Base-by-base conservation (phyloP, 2,113 vertebrate genomes). In the Bubo blakistoni region DNA sequence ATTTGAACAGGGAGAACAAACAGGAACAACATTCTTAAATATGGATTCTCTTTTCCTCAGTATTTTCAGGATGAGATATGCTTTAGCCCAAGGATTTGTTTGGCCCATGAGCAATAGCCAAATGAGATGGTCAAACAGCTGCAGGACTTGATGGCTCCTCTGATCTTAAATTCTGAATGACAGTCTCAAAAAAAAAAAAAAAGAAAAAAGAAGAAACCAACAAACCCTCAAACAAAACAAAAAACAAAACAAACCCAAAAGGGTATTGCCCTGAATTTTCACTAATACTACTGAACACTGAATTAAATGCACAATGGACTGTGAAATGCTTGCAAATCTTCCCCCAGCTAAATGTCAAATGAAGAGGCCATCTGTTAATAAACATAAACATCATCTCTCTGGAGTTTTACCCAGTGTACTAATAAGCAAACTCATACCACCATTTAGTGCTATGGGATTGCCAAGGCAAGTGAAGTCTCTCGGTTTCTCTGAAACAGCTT, bases 221-320 rank as follows among this genome's bases (percentile, higher is more conserved):
- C 22, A 62, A 20, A 1, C 1, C 12, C 16, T 51, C 29, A 86
- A 73, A 55, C 32, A 40, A 62, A 66, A 52, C 40, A 49, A 36
- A 66, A 59, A 5, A 16, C 34, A 30, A n/a, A 24, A 36, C 13
- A 30, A 58, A 14, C 0, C 25, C 27, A 8, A 38, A 86, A 91
- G 24, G 7, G 22, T 58, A 69, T 24, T 92, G 44, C 38, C n/a
- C 24, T 76, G 47, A 21, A 82, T 87, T 96, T 96, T 91, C 44
- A 57, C 36, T 42, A 54, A 10, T 46, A 54, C 42, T 82, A 85
- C 54, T 8, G 2, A 95, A 87, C 55, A 90, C 18, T 3, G 24
- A 66, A 91, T 95, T 67, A 96, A 94, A 81, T 63, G 67, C 88
- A 96, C 82, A 96, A 86, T 81, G 85, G 94, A 88, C 90, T 92